Conservation (phyloP, 2,888 invertebrate genomes). For the Tortricodes alternella region DNA sequence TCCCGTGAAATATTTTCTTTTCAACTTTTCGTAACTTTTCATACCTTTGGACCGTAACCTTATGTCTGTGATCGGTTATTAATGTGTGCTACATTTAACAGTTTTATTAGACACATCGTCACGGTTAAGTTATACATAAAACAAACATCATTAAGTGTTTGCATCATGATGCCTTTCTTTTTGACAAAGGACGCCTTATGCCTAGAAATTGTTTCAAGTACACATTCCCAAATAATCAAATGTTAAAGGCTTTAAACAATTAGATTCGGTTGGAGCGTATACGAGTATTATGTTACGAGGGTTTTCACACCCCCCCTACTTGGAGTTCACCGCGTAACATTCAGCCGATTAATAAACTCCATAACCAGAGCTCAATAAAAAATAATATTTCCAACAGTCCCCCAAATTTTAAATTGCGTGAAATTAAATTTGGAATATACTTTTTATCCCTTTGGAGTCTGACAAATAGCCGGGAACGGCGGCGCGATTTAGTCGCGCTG, state of each 20-base stretch:
- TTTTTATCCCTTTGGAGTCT: conserved; percentile 78
- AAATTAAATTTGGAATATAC: conserved; percentile 82
- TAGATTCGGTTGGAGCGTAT: neutral
- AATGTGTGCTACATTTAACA: neutral
- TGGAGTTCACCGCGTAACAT: conserved; percentile 15
- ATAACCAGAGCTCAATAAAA: conserved; percentile 67
- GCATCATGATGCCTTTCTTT: no score
- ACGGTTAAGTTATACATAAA: no score
- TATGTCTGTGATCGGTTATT: neutral
- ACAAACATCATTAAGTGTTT: no score
- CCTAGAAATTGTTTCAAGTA: no score
- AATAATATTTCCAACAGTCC: conserved; percentile 66
- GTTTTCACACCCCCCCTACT: conserved; percentile 6
- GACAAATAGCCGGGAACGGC: conserved; percentile 78
- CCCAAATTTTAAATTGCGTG: conserved; percentile 79
- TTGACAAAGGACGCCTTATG: no score
- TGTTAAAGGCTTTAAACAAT: neutral
- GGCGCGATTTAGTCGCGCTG: conserved; percentile 78
- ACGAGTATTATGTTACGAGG: conserved; percentile 1
- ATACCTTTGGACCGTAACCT: conserved; percentile 2
- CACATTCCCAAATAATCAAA: no score
- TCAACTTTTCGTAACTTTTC: conserved; percentile 21
- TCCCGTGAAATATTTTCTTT: conserved; percentile 19
- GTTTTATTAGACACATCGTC: no score
- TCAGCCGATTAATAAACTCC: conserved; percentile 64